phyloP scores from a whole-genome alignment of 30 jellyfish, hydroid and myxozoan species.

The Aurelia sp. region DNA sequence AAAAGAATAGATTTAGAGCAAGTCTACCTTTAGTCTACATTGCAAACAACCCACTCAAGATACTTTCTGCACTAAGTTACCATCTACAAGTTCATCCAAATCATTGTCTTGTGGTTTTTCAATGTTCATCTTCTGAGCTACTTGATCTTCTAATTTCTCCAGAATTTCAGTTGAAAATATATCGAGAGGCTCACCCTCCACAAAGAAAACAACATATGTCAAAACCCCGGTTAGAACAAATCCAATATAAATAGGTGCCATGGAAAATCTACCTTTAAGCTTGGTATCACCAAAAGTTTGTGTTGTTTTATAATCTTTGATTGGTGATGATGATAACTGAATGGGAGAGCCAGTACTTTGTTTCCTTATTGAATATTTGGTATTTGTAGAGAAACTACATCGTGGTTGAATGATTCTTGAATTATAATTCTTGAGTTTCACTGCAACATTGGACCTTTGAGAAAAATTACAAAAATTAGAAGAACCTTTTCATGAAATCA shows the following conservation, averaged over 20 bases:
- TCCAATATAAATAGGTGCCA: conserved; percentile 27
- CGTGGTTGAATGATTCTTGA: too few species aligned
- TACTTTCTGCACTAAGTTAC: not conserved
- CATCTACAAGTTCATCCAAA: too few species aligned
- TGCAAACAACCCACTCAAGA: not conserved
- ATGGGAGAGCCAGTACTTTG: conserved; percentile 20
- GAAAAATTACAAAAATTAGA: too few species aligned
- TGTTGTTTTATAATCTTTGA: conserved; percentile 32
- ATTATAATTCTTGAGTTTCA: too few species aligned
- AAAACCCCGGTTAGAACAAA: not conserved
- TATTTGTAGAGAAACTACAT: too few species aligned
- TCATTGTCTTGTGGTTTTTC: not conserved
- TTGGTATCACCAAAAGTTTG: conserved; percentile 47
- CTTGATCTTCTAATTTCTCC: conserved; percentile 18
- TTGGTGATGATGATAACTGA: conserved; percentile 43
- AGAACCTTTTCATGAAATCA: too few species aligned
- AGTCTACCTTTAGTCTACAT: too few species aligned
- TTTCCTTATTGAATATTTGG: too few species aligned
- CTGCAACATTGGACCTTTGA: too few species aligned
- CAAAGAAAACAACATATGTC: conserved; percentile 20
- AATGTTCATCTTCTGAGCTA: not conserved
- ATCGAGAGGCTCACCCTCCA: conserved; percentile 34
- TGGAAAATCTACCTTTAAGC: not conserved
- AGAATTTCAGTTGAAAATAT: conserved; percentile 48
- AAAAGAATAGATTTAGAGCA: too few species aligned